Evolutionary conservation across 1,140 invertebrate genomes (phyloP), one percentile per base, ranked within the genome.

Genomic region (Rhynchophorus ferrugineus): DNA sequence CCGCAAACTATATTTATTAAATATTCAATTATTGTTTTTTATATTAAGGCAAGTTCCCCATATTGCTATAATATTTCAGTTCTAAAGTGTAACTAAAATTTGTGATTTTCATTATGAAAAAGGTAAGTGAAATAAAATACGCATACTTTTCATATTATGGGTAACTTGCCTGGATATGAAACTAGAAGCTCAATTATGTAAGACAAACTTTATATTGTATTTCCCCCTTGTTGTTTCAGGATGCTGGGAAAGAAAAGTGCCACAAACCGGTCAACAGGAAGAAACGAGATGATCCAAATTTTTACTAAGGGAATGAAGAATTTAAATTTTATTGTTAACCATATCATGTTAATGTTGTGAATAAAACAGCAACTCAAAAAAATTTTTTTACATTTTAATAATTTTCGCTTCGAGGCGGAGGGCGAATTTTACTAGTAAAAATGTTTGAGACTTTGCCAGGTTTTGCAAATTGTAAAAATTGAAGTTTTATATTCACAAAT

Each of bases 11-110:
- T n/a, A 11, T 29, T 8, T n/a, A 29, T n/a, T 2, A 3, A 1
- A 6, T 45, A 29, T 44, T 13, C 33, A 29, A 20, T 36, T 38
- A 2, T n/a, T 1, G 19, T n/a, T n/a, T n/a, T n/a, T 50, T 24
- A 50, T 43, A 44, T 43, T 42, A 50, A 50, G 48, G 48, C 48
- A 50, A 50, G 48, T 50, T 50, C 41, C 48, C 48, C 48, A 50
- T 50, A 29, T 29, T 29, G 24, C 24, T 29, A 43, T 36, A 29
- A 29, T 41, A 33, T 41, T 33, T 20, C 17, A 19, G 2, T 35
- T n/a, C 8, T 2, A 18, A 46, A 49, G 37, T 49, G 43, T 44
- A 29, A 24, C 24, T 5, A 11, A 33, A 13, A 33, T 24, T 17
- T 37, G 8, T 5, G 16, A 22, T 3, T 6, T n/a, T 38, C 8